Conservation (phyloP, 2,113 vertebrate genomes). For the Phalacrocorax carbo region DNA sequence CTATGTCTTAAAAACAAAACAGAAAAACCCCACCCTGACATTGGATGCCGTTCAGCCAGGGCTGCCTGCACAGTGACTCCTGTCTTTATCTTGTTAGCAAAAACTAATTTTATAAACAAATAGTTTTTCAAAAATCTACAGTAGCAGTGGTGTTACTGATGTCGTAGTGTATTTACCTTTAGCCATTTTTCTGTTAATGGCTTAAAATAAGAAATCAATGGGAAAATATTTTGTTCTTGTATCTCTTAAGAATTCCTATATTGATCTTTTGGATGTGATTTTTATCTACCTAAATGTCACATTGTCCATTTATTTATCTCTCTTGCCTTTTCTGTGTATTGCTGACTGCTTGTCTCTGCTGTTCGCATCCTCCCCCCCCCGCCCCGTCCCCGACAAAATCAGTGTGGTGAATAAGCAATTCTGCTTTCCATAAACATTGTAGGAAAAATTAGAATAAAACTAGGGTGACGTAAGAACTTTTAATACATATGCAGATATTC, state of each 20-base stretch:
- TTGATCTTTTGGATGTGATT: constrained; percentile 63
- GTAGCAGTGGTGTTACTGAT: neutral
- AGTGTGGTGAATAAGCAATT: neutral
- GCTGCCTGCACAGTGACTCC: neutral
- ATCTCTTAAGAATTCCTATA: constrained; percentile 64
- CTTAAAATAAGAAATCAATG: constrained; percentile 71
- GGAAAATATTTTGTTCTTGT: constrained; percentile 71
- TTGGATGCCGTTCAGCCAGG: neutral
- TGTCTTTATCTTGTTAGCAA: neutral
- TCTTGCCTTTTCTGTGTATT: neutral
- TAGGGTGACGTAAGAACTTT: neutral
- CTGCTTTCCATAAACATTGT: neutral
- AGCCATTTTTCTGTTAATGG: constrained; percentile 60
- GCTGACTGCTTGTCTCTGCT: neutral
- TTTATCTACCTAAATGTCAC: constrained; percentile 64
- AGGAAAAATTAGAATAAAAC: neutral
- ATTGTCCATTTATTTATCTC: constrained; percentile 45
- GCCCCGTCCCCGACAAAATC: neutral
- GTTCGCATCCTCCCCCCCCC: neutral
- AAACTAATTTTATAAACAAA: constrained; percentile 2
- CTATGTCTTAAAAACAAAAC: neutral
- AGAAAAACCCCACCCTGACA: neutral
- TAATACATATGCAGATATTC: neutral
- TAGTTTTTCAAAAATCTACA: neutral
- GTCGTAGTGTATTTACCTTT: neutral